These are phyloP conservation scores for Semaprochilodus insignis DNA, from an alignment of 2,797 vertebrate genomes.

Conservation along the genomic window DNA sequence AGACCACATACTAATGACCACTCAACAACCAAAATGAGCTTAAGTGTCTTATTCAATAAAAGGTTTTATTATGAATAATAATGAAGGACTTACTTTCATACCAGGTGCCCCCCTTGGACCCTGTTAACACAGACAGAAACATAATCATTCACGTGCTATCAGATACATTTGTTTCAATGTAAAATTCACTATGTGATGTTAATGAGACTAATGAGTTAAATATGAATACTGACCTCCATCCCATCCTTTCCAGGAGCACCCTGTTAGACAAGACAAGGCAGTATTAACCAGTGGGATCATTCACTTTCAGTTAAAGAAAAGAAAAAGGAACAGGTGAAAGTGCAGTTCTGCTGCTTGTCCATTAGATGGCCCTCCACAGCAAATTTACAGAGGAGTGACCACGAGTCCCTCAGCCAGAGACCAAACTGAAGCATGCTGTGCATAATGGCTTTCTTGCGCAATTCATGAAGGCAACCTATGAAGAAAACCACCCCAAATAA, in stretches of 20 bases:
- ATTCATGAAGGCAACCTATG: constrained; percentile 15
- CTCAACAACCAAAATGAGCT: neutral
- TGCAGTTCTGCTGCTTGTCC: constrained; percentile 53
- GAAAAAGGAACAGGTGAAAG: neutral
- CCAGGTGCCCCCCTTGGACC: constrained; percentile 85
- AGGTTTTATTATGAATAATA: neutral
- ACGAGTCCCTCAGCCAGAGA: neutral
- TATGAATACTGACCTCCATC: constrained; percentile 76
- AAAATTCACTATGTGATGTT: neutral
- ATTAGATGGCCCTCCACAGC: constrained; percentile 72
- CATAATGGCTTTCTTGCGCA: constrained; percentile 3
- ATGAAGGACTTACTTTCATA: constrained; percentile 77
- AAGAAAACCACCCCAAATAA: neutral
- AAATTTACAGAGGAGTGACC: constrained; percentile 18
- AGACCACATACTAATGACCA: neutral
- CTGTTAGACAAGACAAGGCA: constrained; percentile 64
- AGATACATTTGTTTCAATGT: neutral
- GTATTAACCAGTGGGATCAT: neutral
- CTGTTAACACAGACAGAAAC: constrained; percentile 69
- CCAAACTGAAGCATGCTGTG: neutral
- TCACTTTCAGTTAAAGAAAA: neutral
- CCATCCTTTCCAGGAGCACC: constrained; percentile 87
- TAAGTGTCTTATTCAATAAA: neutral
- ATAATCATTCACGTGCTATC: constrained; percentile 4
- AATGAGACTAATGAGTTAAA: neutral